phyloP scores from a whole-genome alignment of 2,113 vertebrate genomes.

The Odocoileus virginianus region DNA sequence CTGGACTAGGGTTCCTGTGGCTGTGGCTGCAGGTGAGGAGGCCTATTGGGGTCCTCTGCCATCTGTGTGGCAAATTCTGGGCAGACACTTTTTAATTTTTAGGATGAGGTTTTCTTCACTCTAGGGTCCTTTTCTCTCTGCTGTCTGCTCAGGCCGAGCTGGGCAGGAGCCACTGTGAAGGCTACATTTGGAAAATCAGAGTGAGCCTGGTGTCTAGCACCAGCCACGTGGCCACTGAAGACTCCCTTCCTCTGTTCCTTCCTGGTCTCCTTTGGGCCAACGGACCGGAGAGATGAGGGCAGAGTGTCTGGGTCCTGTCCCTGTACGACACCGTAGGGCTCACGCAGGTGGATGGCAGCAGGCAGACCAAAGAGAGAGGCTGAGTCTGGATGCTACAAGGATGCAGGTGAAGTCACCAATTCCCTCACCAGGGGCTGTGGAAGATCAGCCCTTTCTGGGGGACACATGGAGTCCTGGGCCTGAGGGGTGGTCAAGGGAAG shows the following conservation, averaged over 20 bases:
- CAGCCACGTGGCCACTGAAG: fast-evolving
- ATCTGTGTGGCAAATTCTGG: fast-evolving
- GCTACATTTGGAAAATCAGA: too few relatives aligned
- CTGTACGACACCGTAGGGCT: fast-evolving
- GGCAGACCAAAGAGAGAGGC: not conserved
- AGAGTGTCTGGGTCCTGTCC: too few relatives aligned
- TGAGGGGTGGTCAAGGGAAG: not conserved
- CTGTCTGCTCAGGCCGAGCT: too few relatives aligned
- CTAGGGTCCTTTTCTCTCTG: too few relatives aligned
- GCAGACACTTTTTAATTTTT: fast-evolving
- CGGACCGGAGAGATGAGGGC: fast-evolving
- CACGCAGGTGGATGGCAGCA: fast-evolving
- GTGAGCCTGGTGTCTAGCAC: not conserved
- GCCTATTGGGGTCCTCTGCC: too few relatives aligned
- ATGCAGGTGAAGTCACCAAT: fast-evolving
- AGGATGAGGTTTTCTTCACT: fast-evolving
- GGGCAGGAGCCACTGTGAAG: fast-evolving
- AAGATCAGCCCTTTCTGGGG: not conserved
- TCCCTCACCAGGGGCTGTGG: not conserved
- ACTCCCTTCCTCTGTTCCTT: not conserved
- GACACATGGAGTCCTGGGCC: not conserved
- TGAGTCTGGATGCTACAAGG: fast-evolving
- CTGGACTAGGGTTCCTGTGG: fast-evolving
- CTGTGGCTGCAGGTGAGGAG: fast-evolving
- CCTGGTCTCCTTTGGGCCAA: fast-evolving